Base-by-base conservation (phyloP, 2,113 vertebrate genomes). In the Xenopus laevis region DNA sequence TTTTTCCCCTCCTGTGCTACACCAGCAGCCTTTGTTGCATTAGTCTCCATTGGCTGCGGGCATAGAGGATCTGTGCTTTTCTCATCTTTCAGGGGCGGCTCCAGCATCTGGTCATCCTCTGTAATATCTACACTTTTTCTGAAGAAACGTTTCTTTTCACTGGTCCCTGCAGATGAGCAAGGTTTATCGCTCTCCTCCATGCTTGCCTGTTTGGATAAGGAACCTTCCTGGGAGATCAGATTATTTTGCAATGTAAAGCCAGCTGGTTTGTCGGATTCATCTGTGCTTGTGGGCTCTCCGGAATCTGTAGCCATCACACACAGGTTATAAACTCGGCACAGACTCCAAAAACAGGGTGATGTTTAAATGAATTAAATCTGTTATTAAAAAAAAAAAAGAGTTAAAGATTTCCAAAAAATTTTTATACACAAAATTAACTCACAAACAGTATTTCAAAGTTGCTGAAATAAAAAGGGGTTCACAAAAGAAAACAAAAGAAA, bases 261-360 rank as follows among this genome's bases (percentile, higher is more conserved):
- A 92, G 93, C 91, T 86, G 94, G 89, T 90, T 95, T 95, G 81
- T 95, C 92, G 7, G 93, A 83, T 65, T 94, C 92, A 80, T 94
- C 94, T 0, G 94, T 93, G 84, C 89, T 90, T n/a, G 93, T 86
- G 68, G 94, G 91, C 77, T 95, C 95, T 79, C 94, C 94, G 18
- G 94, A 92, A 85, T 97, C 95, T 13, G 94, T 97, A 79, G 94
- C 95, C 95, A 97, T 97, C 71, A 83, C 82, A 68, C 78, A 65
- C 60, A 79, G 79, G 10, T 68, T 83, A 10, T 50, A 9, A 9
- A 50, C 4, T 4, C 11, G 47, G 8, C 47, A 50, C 8, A 50
- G 13, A 4, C 47, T 50, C 47, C 15, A 50, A 12, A 13, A 50
- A 50, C 15, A 16, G 9, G 10, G 46, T 6, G 9, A 13, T 2